Evolutionary conservation across 2,888 invertebrate genomes (phyloP).

Genomic region (Polia nebulosa): DNA sequence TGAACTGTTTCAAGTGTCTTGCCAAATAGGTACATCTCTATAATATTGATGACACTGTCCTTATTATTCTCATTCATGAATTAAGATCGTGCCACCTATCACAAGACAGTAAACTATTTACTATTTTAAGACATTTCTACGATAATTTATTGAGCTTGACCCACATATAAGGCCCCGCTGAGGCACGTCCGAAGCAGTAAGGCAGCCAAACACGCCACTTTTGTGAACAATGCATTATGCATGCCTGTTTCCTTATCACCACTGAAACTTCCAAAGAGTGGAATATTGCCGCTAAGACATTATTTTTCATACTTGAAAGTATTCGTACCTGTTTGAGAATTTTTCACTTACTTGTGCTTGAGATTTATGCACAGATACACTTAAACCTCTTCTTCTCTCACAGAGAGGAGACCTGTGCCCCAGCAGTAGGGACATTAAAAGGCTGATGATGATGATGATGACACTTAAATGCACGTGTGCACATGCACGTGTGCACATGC

Average conservation of each 20-base stretch:
- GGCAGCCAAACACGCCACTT: conserved; percentile 16
- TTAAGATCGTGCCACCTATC: not conserved
- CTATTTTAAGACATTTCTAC: not conserved
- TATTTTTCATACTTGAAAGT: not conserved
- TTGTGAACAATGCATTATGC: conserved; percentile 44
- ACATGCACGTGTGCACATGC: too few relatives aligned
- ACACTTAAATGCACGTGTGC: too few relatives aligned
- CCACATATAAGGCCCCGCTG: conserved; percentile 33
- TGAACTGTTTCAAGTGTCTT: too few relatives aligned
- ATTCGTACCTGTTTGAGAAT: not conserved
- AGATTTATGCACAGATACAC: too few relatives aligned
- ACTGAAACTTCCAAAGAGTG: conserved; percentile 7
- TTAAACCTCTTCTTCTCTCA: too few relatives aligned
- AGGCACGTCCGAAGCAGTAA: conserved; percentile 41
- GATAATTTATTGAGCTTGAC: conserved; percentile 38
- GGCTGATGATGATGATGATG: too few relatives aligned
- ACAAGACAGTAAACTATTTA: conserved; percentile 5
- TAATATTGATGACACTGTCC: not conserved
- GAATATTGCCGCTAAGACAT: not conserved
- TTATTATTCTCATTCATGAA: not conserved
- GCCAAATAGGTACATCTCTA: not conserved
- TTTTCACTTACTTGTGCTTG: not conserved
- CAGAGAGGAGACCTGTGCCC: too few relatives aligned
- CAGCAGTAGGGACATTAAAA: too few relatives aligned
- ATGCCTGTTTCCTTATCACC: conserved; percentile 29